Evolutionary conservation across 2,888 invertebrate genomes (phyloP).

Genomic region (Melieria picta): DNA sequence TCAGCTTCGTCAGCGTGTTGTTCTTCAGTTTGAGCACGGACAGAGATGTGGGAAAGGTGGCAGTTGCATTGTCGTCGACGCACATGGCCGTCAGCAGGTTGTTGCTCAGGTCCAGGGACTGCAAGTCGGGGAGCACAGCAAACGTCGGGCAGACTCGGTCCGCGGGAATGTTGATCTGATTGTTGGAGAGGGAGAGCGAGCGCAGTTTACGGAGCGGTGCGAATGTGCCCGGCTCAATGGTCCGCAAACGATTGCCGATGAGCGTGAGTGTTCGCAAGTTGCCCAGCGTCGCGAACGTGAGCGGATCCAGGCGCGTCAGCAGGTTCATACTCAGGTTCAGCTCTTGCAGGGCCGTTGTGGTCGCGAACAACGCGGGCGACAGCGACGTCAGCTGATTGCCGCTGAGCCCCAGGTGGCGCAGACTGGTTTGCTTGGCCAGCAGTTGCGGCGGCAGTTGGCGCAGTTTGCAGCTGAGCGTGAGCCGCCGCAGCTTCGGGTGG

Average conservation of each 20-base stretch:
- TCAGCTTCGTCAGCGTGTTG: conserved; percentile 1
- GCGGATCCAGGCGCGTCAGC: neutral
- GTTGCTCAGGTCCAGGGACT: conserved; percentile 10
- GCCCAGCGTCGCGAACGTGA: conserved; percentile 6
- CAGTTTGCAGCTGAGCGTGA: conserved; percentile 17
- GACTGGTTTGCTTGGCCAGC: conserved; percentile 3
- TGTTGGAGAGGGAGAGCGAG: conserved; percentile 2
- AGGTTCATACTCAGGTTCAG: conserved; percentile 11
- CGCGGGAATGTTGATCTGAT: neutral
- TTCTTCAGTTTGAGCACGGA: conserved; percentile 1
- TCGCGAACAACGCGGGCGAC: conserved; percentile 2
- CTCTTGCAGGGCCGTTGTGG: neutral
- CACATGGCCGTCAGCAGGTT: conserved; percentile 14
- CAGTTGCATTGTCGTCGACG: neutral
- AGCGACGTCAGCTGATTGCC: conserved; percentile 6
- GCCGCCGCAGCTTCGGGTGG: conserved; percentile 4
- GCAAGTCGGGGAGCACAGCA: neutral
- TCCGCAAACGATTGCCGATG: conserved; percentile 13
- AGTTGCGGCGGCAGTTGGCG: neutral
- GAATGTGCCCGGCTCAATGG: neutral
- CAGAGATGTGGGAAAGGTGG: neutral
- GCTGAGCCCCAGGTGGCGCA: conserved; percentile 14
- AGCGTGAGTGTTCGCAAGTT: conserved; percentile 7
- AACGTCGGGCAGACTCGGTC: conserved; percentile 1
- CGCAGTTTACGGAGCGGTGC: neutral